phyloP scores from a whole-genome alignment of 2,888 invertebrate species.

The Thereva nobilitata region DNA sequence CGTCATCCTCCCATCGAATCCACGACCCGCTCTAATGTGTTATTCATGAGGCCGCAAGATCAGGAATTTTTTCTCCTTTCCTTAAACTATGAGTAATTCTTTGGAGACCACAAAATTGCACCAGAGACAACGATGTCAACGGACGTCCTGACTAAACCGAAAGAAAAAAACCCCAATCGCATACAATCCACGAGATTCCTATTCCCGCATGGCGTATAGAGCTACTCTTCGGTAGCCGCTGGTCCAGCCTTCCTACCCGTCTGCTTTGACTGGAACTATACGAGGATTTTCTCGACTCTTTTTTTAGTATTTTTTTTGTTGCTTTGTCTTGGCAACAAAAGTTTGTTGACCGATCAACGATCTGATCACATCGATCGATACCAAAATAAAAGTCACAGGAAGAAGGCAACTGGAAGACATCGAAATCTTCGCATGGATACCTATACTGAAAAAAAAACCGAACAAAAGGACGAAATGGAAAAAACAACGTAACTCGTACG shows the following conservation, averaged over 20 bases:
- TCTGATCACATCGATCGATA: slow-evolving; percentile 38
- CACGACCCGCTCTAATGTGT: slow-evolving; percentile 36
- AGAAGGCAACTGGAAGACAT: slow-evolving; percentile 6
- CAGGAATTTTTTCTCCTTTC: slow-evolving; percentile 33
- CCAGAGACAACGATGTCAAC: slow-evolving; percentile 20
- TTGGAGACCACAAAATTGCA: slow-evolving; percentile 33
- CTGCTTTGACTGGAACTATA: not conserved
- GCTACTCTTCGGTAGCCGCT: slow-evolving; percentile 19
- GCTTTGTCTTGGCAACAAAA: slow-evolving; percentile 29
- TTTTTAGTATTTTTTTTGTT: not conserved
- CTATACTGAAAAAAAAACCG: slow-evolving; percentile 7
- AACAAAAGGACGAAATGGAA: slow-evolving; percentile 16
- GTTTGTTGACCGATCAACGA: slow-evolving; percentile 41
- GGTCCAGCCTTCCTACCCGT: slow-evolving; percentile 28
- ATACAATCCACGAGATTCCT: slow-evolving; percentile 38
- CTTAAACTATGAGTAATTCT: slow-evolving; percentile 38
- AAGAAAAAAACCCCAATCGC: slow-evolving; percentile 35
- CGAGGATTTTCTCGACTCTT: slow-evolving; percentile 2
- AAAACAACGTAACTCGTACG: slow-evolving; percentile 39
- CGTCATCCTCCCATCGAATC: slow-evolving; percentile 28
- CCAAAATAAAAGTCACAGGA: slow-evolving; percentile 30
- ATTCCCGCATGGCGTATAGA: slow-evolving; percentile 20
- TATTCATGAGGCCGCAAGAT: slow-evolving; percentile 40
- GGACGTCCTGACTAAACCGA: slow-evolving; percentile 26
- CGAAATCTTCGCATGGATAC: slow-evolving; percentile 13